These are phyloP conservation scores for Lathronympha strigana DNA, from an alignment of 2,888 invertebrate species.

Conservation along the genomic window DNA sequence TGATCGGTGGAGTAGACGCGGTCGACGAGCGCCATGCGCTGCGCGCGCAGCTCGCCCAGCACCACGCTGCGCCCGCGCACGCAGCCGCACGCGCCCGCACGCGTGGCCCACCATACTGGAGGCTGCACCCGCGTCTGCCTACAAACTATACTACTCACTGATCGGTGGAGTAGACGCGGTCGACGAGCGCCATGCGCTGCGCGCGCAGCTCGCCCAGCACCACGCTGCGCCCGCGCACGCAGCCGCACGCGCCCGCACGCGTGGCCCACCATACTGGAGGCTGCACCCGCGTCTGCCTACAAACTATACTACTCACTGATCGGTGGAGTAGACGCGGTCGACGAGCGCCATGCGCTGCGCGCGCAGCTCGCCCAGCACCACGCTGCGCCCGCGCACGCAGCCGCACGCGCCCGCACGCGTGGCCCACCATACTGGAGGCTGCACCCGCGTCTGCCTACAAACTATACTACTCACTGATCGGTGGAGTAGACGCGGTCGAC, in stretches of 20 bases:
- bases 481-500: neutral
- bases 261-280: too few species aligned
- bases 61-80: neutral
- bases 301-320: conserved; percentile 78
- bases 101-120: too few species aligned
- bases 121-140: too few species aligned
- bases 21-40: neutral
- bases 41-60: neutral
- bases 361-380: conserved; percentile 62
- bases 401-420: too few species aligned
- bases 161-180: conserved; percentile 69
- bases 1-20: neutral
- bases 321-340: conserved; percentile 68
- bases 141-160: too few species aligned
- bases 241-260: neutral
- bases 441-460: too few species aligned
- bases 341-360: conserved; percentile 71
- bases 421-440: too few species aligned
- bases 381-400: neutral
- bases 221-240: neutral
- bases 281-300: too few species aligned
- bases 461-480: conserved; percentile 1
- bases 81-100: too few species aligned
- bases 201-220: conserved; percentile 67
- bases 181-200: conserved; percentile 69